Evolutionary conservation across 2,797 vertebrate genomes (phyloP).

Genomic region (Percopsis omiscomaycus): DNA sequence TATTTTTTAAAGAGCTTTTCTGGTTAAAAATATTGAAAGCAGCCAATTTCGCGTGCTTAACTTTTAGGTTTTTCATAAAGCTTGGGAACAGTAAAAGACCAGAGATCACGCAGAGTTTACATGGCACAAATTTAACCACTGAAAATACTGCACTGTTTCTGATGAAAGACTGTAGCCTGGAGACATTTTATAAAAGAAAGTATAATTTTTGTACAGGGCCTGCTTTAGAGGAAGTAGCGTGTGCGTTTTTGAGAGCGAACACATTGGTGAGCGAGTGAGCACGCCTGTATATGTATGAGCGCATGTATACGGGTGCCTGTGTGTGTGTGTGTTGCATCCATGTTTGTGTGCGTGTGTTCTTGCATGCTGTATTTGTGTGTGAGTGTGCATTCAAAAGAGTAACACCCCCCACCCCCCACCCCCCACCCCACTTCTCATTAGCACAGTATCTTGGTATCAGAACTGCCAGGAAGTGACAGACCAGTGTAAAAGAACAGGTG

Average conservation of each 20-base stretch:
- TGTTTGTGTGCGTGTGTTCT: constrained; percentile 16
- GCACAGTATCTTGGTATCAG: constrained; percentile 77
- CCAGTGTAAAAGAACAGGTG: constrained; percentile 79
- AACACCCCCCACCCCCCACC: constrained; percentile 69
- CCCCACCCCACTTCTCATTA: constrained; percentile 77
- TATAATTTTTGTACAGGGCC: constrained; percentile 42
- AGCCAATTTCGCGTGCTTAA: constrained; percentile 20
- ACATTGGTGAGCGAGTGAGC: constrained; percentile 27
- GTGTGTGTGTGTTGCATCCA: neutral
- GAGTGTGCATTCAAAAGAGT: constrained; percentile 69
- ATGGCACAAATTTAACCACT: constrained; percentile 41
- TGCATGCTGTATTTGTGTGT: constrained; percentile 3
- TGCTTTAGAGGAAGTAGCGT: constrained; percentile 30
- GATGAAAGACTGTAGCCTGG: constrained; percentile 70
- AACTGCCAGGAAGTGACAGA: constrained; percentile 81
- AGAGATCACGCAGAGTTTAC: constrained; percentile 22
- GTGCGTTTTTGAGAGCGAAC: constrained; percentile 52
- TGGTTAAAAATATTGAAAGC: constrained; percentile 5
- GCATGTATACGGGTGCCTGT: neutral
- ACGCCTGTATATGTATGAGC: constrained; percentile 3
- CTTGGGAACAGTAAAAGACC: constrained; percentile 30
- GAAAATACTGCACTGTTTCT: constrained; percentile 50
- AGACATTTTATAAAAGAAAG: constrained; percentile 56
- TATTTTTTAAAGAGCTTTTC: constrained; percentile 17
- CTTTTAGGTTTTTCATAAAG: constrained; percentile 43